Percentiles rank a stretch among this genome's conserved stretches.
Evolutionary conservation across 2,113 vertebrate genomes (phyloP).

Genomic region (Poicephalus meyeri): DNA sequence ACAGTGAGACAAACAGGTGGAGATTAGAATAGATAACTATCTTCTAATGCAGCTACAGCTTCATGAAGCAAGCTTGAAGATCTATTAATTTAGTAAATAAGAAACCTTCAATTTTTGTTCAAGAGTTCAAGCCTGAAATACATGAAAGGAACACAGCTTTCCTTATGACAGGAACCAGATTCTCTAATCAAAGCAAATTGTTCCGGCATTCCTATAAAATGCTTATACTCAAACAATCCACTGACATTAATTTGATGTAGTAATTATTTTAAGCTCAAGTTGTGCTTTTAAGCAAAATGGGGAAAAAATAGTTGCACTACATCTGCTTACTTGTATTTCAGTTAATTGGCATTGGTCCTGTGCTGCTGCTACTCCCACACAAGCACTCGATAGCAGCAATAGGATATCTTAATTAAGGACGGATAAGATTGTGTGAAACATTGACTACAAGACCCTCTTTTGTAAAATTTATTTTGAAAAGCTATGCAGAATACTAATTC

Average conservation of each 20-base stretch:
- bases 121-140: conserved; percentile 51
- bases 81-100: conserved; percentile 8
- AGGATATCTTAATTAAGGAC: not conserved
- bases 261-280: conserved; percentile 64
- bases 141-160: conserved; percentile 55
- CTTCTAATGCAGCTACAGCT: conserved; percentile 9
- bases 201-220: conserved; percentile 62
- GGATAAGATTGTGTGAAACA: not conserved
- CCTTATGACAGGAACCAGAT: conserved; percentile 71
- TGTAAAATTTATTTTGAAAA: not conserved
- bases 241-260: conserved; percentile 62
- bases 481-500: not conserved
- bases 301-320: not conserved
- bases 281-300: conserved; percentile 47
- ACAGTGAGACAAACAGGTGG: not conserved
- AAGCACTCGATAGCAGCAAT: conserved; percentile 9
- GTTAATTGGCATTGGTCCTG: conserved; percentile 54
- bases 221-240: conserved; percentile 67
- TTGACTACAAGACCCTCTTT: not conserved
- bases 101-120: conserved; percentile 23
- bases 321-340: conserved; percentile 47
- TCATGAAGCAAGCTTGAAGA: conserved; percentile 11
- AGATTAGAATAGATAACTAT: not conserved
- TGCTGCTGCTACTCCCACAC: conserved; percentile 23
- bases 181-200: conserved; percentile 76